phyloP scores from a whole-genome alignment of 2,888 invertebrate genomes.

The Hypselothyrea guttata region DNA sequence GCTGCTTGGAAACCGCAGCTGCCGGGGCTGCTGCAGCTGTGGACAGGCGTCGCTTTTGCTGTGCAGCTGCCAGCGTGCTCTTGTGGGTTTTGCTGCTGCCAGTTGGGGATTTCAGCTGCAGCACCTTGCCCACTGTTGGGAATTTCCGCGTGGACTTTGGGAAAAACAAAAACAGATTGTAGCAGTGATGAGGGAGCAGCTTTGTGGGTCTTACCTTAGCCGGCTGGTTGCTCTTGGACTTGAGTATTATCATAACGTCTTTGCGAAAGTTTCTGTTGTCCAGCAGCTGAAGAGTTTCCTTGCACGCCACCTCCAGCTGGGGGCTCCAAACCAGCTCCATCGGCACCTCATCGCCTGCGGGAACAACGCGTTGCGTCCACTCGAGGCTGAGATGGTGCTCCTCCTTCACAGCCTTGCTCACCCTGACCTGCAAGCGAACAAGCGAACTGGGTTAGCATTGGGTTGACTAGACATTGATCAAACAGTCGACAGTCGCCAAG shows the following conservation, averaged over 20 bases:
- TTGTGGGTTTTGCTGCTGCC: constrained; percentile 75
- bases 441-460: constrained; percentile 8
- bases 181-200: too few relatives aligned
- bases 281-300: constrained; percentile 86
- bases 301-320: constrained; percentile 84
- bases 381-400: constrained; percentile 85
- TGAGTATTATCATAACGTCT: constrained; percentile 86
- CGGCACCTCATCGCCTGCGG: constrained; percentile 83
- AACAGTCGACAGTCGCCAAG: constrained; percentile 53
- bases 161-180: too few relatives aligned
- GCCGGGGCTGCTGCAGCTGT: constrained; percentile 18
- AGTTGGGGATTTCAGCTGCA: constrained; percentile 81
- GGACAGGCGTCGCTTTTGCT: constrained; percentile 51
- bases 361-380: constrained; percentile 84
- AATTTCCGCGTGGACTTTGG: constrained; percentile 77
- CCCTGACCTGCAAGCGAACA: constrained; percentile 81
- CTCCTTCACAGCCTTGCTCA: constrained; percentile 83
- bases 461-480: constrained; percentile 49
- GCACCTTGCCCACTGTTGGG: constrained; percentile 78
- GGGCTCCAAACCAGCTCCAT: constrained; percentile 87
- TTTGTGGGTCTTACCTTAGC: constrained; percentile 60
- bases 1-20: constrained; percentile 18
- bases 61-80: constrained; percentile 25
- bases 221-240: constrained; percentile 83
- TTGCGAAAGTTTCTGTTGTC: constrained; percentile 86